Percentiles rank a stretch among this genome's conserved stretches.
Conservation (phyloP, 2,888 invertebrate genomes). For the Eugnorisma glareosa region DNA sequence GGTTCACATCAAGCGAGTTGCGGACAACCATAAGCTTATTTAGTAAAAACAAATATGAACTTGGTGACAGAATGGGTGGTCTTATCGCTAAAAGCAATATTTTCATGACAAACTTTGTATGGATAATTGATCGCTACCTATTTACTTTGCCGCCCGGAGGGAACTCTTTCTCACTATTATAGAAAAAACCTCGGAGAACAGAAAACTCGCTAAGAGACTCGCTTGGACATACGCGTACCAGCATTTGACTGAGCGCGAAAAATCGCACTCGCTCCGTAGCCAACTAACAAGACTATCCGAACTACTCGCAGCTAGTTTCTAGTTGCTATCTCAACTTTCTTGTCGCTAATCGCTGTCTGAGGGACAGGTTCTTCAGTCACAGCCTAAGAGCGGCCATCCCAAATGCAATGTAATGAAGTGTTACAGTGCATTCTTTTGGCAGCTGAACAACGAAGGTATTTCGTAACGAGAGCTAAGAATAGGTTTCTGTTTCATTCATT, state of each 20-base stretch:
- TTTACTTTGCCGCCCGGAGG: neutral
- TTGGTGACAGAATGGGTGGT: neutral
- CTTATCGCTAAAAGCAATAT: neutral
- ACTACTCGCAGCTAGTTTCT: neutral
- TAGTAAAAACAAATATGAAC: neutral
- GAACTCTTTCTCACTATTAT: too few relatives aligned
- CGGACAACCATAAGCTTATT: neutral
- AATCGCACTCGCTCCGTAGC: neutral
- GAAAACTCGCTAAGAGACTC: neutral
- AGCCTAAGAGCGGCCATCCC: constrained; percentile 15
- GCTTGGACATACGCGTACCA: neutral
- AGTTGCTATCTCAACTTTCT: neutral
- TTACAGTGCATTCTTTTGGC: constrained; percentile 50
- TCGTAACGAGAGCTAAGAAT: constrained; percentile 10
- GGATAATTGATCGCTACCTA: neutral
- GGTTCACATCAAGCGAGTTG: neutral
- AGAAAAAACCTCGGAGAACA: neutral
- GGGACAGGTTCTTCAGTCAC: neutral
- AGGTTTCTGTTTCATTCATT: constrained; percentile 11
- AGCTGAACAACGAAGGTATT: constrained; percentile 6
- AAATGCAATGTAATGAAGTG: constrained; percentile 65
- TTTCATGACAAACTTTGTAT: neutral
- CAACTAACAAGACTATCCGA: neutral
- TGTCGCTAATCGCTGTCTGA: neutral
- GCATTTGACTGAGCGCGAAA: neutral